A percentile compares a stretch with the other conserved stretches of the same genome.
These are phyloP conservation scores for Micrasema longulum DNA, from an alignment of 1,140 invertebrate species.

Conservation along the genomic window DNA sequence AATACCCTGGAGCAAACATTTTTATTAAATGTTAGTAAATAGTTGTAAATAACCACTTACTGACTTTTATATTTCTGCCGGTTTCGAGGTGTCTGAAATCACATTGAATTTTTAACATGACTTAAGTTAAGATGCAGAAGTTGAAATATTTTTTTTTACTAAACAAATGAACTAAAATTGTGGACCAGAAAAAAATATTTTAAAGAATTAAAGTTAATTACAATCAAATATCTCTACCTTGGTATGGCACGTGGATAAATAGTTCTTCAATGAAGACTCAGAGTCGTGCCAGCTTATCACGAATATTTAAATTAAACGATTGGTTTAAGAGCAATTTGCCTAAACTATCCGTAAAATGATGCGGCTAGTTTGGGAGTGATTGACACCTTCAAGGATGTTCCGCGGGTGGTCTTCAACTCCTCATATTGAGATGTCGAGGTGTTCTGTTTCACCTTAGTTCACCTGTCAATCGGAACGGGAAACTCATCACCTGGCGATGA, in stretches of 20 bases:
- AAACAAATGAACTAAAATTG: too few relatives aligned
- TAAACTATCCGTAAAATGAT: slow-evolving; percentile 39
- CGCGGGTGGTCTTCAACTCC: slow-evolving; percentile 37
- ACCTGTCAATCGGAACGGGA: slow-evolving; percentile 4
- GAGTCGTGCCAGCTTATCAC: slow-evolving; percentile 46
- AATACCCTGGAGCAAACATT: too few relatives aligned
- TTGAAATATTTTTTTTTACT: too few relatives aligned
- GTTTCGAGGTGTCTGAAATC: too few relatives aligned
- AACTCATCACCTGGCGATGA: slow-evolving; percentile 24
- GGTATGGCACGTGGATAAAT: not conserved
- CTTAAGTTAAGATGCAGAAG: too few relatives aligned
- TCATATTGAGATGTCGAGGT: slow-evolving; percentile 45
- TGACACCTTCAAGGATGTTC: slow-evolving; percentile 27
- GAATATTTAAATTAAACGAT: slow-evolving; percentile 50
- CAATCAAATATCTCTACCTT: too few relatives aligned
- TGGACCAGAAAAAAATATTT: too few relatives aligned
- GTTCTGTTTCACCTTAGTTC: slow-evolving; percentile 3
- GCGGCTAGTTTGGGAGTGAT: slow-evolving; percentile 29
- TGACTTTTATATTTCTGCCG: too few relatives aligned
- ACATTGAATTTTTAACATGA: too few relatives aligned
- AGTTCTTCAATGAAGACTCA: slow-evolving; percentile 27
- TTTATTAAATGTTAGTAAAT: too few relatives aligned
- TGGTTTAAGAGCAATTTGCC: slow-evolving; percentile 51
- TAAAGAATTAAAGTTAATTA: too few relatives aligned
- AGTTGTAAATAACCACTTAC: too few relatives aligned